Evolutionary conservation across 2,797 vertebrate species (phyloP), one percentile per base, ranked within the genome.

Genomic region (Jordanella pulchra): DNA sequence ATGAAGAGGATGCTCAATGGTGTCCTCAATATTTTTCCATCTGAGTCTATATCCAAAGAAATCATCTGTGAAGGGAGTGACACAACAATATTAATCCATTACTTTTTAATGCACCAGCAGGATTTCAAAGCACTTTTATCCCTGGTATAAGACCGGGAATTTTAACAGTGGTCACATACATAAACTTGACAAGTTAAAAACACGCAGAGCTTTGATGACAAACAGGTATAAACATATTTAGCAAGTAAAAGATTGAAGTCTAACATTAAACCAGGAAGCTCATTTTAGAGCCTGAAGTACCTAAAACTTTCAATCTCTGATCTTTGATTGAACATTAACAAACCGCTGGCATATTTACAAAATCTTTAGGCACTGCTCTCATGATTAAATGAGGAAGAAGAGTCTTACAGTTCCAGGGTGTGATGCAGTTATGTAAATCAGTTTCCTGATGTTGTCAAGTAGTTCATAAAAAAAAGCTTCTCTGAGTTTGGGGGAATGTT

Each of bases 361-460:
- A 66, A 30, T 32, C 4, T 48, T 66, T 23, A 66, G 42, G 39
- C 35, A 25, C 23, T n/a, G 25, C 35, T 63, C 23, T 7, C 35
- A 63, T 23, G 3, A 25, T 63, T 9, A 63, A 63, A 63, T 44
- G 60, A 44, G 60, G 60, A 63, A 63, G 60, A 21, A 48, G 45
- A 30, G 30, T 13, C 64, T n/a, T 48, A 25, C 28, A 27, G 64
- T 28, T 23, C 28, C 45, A 23, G 64, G 64, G 64, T 66, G 64
- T 66, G 64, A 47, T 47, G 64, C 45, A 1, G 15, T 66, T 48
- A 66, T 48, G 44, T 30, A 66, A 48, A 66, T 66, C 44, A 30
- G 27, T 66, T 66, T 66, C 64, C 9, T 48, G 27, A 66, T 66
- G 42, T 28, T 65, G 64, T 65, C 44, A 65, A 48, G 25, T 30